phyloP scores from a whole-genome alignment of 2,113 vertebrate species.

The Phaethornis superciliosus region DNA sequence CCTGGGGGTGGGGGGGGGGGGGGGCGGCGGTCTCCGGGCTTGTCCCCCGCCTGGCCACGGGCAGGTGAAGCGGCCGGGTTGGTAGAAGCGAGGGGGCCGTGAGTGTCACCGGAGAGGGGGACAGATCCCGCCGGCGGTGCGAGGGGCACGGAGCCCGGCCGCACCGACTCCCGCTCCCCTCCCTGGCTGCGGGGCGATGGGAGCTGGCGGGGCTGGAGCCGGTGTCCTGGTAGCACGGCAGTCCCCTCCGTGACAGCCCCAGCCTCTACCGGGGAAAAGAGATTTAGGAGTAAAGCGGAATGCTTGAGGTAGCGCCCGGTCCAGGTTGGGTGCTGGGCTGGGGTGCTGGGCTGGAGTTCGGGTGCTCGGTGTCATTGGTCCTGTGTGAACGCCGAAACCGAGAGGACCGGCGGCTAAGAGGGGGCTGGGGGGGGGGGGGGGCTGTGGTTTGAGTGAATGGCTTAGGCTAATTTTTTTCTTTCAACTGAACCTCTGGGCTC shows the following conservation, averaged over 20 bases:
- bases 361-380: neutral
- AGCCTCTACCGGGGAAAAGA: neutral
- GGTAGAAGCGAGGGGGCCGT: neutral
- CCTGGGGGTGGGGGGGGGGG: too few species aligned
- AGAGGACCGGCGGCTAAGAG: neutral
- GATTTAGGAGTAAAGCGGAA: neutral
- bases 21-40: neutral
- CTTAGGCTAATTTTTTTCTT: constrained; percentile 23
- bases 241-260: neutral
- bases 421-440: neutral
- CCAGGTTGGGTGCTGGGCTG: neutral
- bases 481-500: constrained; percentile 51
- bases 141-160: neutral
- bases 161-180: neutral
- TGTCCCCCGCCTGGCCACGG: neutral
- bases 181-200: too few species aligned
- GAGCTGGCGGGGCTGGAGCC: neutral
- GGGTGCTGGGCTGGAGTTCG: neutral
- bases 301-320: neutral
- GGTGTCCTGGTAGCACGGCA: neutral
- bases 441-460: constrained; percentile 3
- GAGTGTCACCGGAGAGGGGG: neutral
- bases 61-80: neutral
- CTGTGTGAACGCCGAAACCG: neutral
- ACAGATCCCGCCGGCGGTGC: neutral